Conservation (phyloP, 2,888 invertebrate species). For the Agonum fuliginosum region DNA sequence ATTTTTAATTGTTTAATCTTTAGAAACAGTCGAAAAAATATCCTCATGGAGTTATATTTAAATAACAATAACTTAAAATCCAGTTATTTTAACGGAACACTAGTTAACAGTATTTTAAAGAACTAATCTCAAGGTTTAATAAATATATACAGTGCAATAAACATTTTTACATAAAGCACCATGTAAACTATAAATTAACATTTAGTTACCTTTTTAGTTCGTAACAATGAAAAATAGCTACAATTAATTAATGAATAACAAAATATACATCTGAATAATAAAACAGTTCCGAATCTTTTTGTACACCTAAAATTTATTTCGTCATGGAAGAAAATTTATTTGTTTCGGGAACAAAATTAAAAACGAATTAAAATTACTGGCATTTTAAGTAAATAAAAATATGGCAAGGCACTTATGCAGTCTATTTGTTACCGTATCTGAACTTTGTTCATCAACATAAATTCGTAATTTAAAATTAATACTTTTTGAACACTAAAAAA, state of each 20-base stretch:
- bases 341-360: too few species aligned
- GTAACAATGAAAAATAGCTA: neutral
- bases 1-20: constrained; percentile 50
- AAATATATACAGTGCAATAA: constrained; percentile 29
- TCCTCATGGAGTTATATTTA: constrained; percentile 34
- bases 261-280: constrained; percentile 28
- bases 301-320: constrained; percentile 46
- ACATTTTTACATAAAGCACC: constrained; percentile 20
- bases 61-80: constrained; percentile 53
- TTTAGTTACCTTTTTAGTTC: constrained; percentile 22
- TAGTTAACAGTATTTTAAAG: constrained; percentile 33
- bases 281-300: constrained; percentile 28
- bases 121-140: constrained; percentile 25
- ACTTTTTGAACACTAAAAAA: constrained; percentile 36
- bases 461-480: constrained; percentile 28
- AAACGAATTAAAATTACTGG: constrained; percentile 24
- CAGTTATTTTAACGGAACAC: constrained; percentile 39
- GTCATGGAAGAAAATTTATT: constrained; percentile 49
- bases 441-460: constrained; percentile 33
- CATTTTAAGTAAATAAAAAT: constrained; percentile 55
- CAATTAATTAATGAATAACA: constrained; percentile 11
- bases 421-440: constrained; percentile 46
- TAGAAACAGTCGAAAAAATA: constrained; percentile 51
- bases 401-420: constrained; percentile 58
- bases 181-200: constrained; percentile 1